Base-by-base conservation (phyloP, 37 sponge, comb jelly and placozoan genomes). In the Halichondria panicea region DNA sequence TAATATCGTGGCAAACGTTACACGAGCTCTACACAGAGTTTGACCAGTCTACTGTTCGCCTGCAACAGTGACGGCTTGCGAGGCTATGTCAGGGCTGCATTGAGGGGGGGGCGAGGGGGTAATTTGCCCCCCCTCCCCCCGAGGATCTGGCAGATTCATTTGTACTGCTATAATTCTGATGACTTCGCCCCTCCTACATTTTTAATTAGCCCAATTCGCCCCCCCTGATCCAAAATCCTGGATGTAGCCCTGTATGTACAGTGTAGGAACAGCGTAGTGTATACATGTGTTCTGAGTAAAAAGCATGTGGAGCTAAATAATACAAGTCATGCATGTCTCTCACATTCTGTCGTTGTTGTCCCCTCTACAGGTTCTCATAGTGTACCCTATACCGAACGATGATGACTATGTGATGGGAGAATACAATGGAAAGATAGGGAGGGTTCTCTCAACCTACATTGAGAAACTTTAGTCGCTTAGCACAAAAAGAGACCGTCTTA, bases 391-490 rank as follows among this genome's bases (percentile, higher is more conserved):
- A 2, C 82, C 82, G 31, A 79, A 62, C 19, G 82, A 86, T 40
- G 83, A 71, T 59, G 82, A 85, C 13, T 77, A 74, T 38, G 45
- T 71, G 48, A 77, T 91, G 70, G 87, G 79, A 3, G 44, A 82
- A 27, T 55, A 60, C 7, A 60, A 71, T 2, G 83, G 78, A 21
- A 62, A 75, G 63, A 46, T 55, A 52, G 91, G 91, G 3, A 85
- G 82, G 41, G 68, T 91, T 22, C 87, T 83, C 8, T 43, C 63
- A 21, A 73, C 87, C 13, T 81, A 91, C 46, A 39, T 91, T 6
- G 87, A 91, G 37, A 31, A 77, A 27, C 44, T 90, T 11, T 90
- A n/a, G n/a, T n/a, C n/a, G n/a, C n/a, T n/a, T n/a, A n/a, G n/a
- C n/a, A n/a, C n/a, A n/a, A n/a, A n/a, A n/a, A n/a, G n/a, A n/a